Base-by-base conservation (phyloP, 1,140 invertebrate genomes). In the Bicyclus anynana region DNA sequence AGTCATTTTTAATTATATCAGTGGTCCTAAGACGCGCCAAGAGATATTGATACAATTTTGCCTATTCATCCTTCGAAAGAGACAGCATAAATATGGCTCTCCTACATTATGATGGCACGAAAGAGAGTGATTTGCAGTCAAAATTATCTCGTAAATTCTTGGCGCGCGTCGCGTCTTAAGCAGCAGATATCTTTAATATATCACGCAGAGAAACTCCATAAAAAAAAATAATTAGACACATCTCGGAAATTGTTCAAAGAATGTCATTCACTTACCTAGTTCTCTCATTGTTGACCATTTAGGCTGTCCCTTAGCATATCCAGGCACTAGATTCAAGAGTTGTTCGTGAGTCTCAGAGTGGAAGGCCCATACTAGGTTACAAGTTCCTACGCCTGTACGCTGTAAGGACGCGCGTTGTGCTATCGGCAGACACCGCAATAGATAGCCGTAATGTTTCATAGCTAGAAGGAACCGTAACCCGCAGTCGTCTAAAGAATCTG, bases 271-370 rank as follows among this genome's bases (percentile, higher is more conserved):
- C 70, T 76, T 50, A 89, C 90, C 94, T 35, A 99, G 91, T 87
- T 99, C 97, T 60, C 95, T 93, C 57, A 99, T 88, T 35, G 97
- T 95, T n/a, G 91, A 90, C 99, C 99, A 99, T 16, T 94, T 96
- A 0, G 94, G 93, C 69, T 93, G 93, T 56, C 93, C 93, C 81
- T 96, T 96, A 0, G 94, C 91, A 81, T 96, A 95, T 14, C 94
- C 95, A 0, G 98, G 98, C 63, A 99, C 94, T 13, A 99, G 87
- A 53, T 95, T 94, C 1, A 99, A 85, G 23, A 99, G 87, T 84
- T 99, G 98, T 75, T 99, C 97, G 87, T 99, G 96, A 21, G 97
- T 97, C 87, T 99, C 98, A 0, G 98, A 99, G 89, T 99, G 98
- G 86, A 98, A 99, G 1, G 98, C 99, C 99, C 99, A 99, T 7